A percentile compares a stretch with the other conserved stretches of the same genome.
Conservation (phyloP, 2,113 vertebrate genomes). For the Neodontobutis hainanensis region DNA sequence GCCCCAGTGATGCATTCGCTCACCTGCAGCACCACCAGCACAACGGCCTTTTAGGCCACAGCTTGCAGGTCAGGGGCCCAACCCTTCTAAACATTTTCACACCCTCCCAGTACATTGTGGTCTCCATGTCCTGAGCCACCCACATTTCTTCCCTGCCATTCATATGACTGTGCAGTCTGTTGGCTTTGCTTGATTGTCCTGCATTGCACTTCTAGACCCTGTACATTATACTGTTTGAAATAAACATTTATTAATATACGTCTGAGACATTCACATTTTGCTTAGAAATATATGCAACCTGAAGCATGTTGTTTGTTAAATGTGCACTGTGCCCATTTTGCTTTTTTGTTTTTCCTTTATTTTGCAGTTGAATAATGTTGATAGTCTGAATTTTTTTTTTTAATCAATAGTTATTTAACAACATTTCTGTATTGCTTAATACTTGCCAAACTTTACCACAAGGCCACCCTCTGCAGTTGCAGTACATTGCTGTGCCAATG, state of each 20-base stretch:
- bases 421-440: conserved; percentile 18
- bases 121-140: conserved; percentile 34
- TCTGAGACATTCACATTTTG: conserved; percentile 1
- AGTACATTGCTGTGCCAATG: conserved; percentile 32
- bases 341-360: conserved; percentile 26
- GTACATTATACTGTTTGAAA: conserved; percentile 22
- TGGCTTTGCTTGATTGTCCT: conserved; percentile 51
- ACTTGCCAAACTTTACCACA: neutral
- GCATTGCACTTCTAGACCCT: conserved; percentile 27
- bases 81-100: conserved; percentile 43
- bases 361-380: conserved; percentile 21
- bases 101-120: conserved; percentile 56
- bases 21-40: conserved; percentile 91
- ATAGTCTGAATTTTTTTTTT: conserved; percentile 10
- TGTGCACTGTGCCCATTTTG: conserved; percentile 41
- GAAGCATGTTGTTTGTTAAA: conserved; percentile 70
- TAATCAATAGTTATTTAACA: conserved; percentile 17
- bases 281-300: conserved; percentile 21
- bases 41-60: conserved; percentile 85
- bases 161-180: conserved; percentile 40
- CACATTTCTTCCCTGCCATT: conserved; percentile 50
- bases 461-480: conserved; percentile 16
- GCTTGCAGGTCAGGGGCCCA: conserved; percentile 90
- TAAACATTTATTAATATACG: neutral
- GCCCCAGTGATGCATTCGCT: conserved; percentile 87